Base-by-base conservation (phyloP, 2,888 invertebrate species). In the Helobdella robusta region DNA sequence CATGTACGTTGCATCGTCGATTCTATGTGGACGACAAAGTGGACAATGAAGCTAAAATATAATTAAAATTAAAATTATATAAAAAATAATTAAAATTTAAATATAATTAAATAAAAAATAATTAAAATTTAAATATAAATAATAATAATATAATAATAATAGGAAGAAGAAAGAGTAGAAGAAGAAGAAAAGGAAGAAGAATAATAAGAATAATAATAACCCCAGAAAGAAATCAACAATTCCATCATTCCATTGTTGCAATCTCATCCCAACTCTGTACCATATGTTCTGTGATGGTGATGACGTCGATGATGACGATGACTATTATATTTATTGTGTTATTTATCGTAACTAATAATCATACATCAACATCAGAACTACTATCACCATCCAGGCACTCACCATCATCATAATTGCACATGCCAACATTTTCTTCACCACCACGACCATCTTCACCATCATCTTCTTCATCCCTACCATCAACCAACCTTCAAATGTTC, bases 401-500 rank as follows among this genome's bases (percentile, higher is more conserved):
- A n/a, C n/a, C n/a, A n/a, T n/a, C n/a, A n/a, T n/a, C n/a, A n/a
- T n/a, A n/a, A n/a, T n/a, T n/a, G n/a, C n/a, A n/a, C n/a, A n/a
- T n/a, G n/a, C n/a, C n/a, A n/a, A n/a, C n/a, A n/a, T n/a, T n/a
- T n/a, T n/a, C n/a, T n/a, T n/a, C n/a, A n/a, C n/a, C n/a, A n/a
- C n/a, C n/a, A n/a, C n/a, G n/a, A n/a, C n/a, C n/a, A n/a, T n/a
- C n/a, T n/a, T n/a, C n/a, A n/a, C n/a, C n/a, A n/a, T n/a, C n/a
- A n/a, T n/a, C n/a, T n/a, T n/a, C n/a, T n/a, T n/a, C n/a, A n/a
- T n/a, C n/a, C n/a, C n/a, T n/a, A n/a, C n/a, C n/a, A n/a, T n/a
- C n/a, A 15, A 66, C 30, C 46, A n/a, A 64, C 66, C 56, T 50
- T n/a, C 5, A 64, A 58, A 46, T 70, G 66, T 61, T 71, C 71